Base-by-base conservation (phyloP, 2,797 vertebrate species). In the Typhlichthys subterraneus region DNA sequence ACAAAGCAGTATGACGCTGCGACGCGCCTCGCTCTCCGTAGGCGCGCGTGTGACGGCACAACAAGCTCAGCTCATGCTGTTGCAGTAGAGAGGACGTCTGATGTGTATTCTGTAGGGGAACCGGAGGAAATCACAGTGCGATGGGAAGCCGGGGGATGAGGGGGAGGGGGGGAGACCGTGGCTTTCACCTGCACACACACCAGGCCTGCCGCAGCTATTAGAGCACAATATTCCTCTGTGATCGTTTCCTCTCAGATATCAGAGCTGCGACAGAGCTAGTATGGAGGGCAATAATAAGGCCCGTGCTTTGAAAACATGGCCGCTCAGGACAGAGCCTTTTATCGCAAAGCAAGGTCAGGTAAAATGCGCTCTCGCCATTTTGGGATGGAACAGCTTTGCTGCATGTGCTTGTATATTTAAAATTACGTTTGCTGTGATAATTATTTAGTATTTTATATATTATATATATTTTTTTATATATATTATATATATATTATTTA, bases 111-210 rank as follows among this genome's bases (percentile, higher is more conserved):
- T 3, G 7, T 7, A n/a, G 13, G 13, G 23, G 8, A n/a, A 31
- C 7, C 8, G 53, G 13, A 29, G 8, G 14, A 54, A 14, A 69
- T 63, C 50, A 68, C 49, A 61, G 38, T 45, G 12, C 52, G 45
- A 50, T 46, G 17, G 59, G 52, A 55, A 54, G 56, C 57, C n/a
- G 42, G 52, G 19, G 23, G 23, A 23, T 23, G 23, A 3, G 23
- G 23, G 23, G 53, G 63, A 52, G 17, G 12, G 51, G 54, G 54
- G 73, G 63, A 14, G 15, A 17, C 8, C 49, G 57, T n/a, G 23
- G 51, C 59, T 67, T 72, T 74, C 51, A 77, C 78, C 53, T 84
- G 61, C 45, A 67, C 65, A 57, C 57, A 57, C 51, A 14, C 13
- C 9, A 14, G 33, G 13, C 53, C 50, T 11, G 17, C 5, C 12